These are phyloP conservation scores for Campylorhamphus procurvoides DNA, from an alignment of 2,113 vertebrate genomes.

Conservation along the genomic window DNA sequence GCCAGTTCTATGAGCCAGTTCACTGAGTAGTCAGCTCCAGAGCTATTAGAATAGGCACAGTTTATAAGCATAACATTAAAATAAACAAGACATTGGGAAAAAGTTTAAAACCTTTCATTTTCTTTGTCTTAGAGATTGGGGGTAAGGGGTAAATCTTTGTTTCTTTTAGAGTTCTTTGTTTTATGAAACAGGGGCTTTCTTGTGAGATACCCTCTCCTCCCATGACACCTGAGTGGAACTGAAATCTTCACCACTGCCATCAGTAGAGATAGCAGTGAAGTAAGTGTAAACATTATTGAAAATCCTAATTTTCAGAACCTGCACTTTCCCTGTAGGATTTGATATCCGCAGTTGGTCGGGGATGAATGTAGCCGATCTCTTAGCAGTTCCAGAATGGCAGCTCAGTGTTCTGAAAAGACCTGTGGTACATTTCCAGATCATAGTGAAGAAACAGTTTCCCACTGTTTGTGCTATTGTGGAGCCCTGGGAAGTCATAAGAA, in stretches of 20 bases:
- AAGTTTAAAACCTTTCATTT: not conserved
- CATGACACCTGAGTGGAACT: not conserved
- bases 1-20: not conserved
- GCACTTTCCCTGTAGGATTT: not conserved
- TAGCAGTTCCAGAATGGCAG: not conserved
- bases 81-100: not conserved
- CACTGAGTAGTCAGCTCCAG: not conserved
- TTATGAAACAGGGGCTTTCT: not conserved
- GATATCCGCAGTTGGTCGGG: not conserved
- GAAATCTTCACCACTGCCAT: not conserved
- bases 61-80: not conserved
- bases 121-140: not conserved
- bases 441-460: not conserved
- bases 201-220: not conserved
- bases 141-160: not conserved
- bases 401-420: not conserved
- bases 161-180: not conserved
- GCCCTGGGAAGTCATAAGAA: not conserved
- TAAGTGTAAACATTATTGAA: not conserved
- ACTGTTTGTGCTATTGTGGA: rapidly evolving
- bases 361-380: not conserved
- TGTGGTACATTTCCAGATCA: not conserved
- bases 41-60: not conserved
- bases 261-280: not conserved
- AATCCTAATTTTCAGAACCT: not conserved